Evolutionary conservation across 2,888 invertebrate species (phyloP), one percentile per base, ranked within the genome.

Genomic region (Ichneumoninae sp.): DNA sequence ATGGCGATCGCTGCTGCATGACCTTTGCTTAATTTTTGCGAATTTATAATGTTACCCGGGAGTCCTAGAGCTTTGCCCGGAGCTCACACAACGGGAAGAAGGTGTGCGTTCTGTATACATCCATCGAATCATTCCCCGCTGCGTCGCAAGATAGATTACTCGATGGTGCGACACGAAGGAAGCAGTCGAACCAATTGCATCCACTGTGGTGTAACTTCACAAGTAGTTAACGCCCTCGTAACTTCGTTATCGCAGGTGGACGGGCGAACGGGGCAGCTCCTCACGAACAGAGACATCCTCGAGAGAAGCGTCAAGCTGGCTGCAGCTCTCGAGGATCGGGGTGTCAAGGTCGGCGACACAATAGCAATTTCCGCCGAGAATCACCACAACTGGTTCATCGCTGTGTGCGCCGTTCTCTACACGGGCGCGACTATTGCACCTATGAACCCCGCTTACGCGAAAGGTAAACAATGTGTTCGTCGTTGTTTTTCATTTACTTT

Each of bases 391-490:
- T 89, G 86, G 75, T 33, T 86, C 22, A 30, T 91, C 40, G 88
- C 90, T 13, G 82, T 86, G 10, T 87, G 89, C 60, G 89, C 90
- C 0, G 82, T 89, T 3, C 71, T 91, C 26, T 91, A 87, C 66
- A 57, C 87, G 3, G 93, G 93, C 13, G 90, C 88, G 19, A 82
- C 87, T 8, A 22, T 89, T n/a, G 86, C 91, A 10, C 90, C 91
- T 0, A 69, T 92, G 60, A 93, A 92, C 88, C 90, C 91, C 0
- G 33, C 77, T 5, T 92, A 92, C 69, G 88, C 90, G 0, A 88
- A 90, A 90, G 84, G 92, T 93, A 86, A 84, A 44, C 13, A 54
- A 33, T 47, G 47, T 26, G 8, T 33, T 54, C 1, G 52, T 52
- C n/a, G 7, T n/a, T 52, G 16, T 26, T 22, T 62, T 40, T 44